Base-by-base conservation (phyloP, 2,888 invertebrate species). In the Taphrorychus bicolor region DNA sequence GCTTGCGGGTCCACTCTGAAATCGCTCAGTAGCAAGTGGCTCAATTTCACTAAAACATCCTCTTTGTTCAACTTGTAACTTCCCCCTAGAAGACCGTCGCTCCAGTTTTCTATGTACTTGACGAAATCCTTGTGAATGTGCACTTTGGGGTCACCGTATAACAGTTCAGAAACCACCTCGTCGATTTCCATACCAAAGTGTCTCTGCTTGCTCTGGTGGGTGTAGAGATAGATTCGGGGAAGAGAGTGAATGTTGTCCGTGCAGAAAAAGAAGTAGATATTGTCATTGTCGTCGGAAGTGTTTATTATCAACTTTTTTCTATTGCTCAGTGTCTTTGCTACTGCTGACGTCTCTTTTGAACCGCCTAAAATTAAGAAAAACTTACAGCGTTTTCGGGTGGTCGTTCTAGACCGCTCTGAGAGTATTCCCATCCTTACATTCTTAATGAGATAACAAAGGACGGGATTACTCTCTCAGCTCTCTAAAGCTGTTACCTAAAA, bases 31-130 rank as follows among this genome's bases (percentile, higher is more conserved):
- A 76, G 59, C 16, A 76, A 56, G 49, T 76, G 72, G 0, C 73
- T 74, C n/a, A 76, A 14, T 62, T 74, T 76, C 5, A 76, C 63
- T 16, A 73, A 41, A 11, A 74, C 67, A 48, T 75, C 75, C 41
- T 69, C 70, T 66, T 73, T 76, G 5, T 66, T 73, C 18, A 76
- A 57, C 9, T 70, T 69, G 61, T 73, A 75, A 24, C 71, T 70
- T 2, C 75, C 75, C 16, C 74, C 75, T 14, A 75, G 24, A 23
- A 53, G 58, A 11, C 74, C 74, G 0, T 71, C 66, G 4, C 62
- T 60, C 75, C 75, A 76, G n/a, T 72, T 63, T 58, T 72, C 71
- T 9, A 75, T 70, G 48, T 72, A 76, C 49, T 69, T 71, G 0
- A 57, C 54, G 32, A 70, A 73, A 3, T 70, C 63, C 49, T 57